These are phyloP conservation scores for Sebastes glaucus DNA, from an alignment of 2,797 vertebrate genomes.

Conservation along the genomic window DNA sequence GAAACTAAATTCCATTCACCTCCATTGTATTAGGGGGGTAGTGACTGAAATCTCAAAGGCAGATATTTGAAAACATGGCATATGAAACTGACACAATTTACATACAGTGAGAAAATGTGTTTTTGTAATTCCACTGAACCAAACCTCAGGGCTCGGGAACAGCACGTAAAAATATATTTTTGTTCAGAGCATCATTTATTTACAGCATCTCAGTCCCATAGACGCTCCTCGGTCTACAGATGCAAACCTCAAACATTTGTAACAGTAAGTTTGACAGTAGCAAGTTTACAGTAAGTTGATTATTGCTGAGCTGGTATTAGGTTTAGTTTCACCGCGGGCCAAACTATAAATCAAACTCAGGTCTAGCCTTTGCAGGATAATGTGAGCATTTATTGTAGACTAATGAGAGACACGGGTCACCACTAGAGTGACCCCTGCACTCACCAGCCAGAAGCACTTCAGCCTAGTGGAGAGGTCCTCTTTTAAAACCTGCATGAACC, in stretches of 20 bases:
- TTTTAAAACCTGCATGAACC: conserved; percentile 38
- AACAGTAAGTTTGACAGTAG: conserved; percentile 50
- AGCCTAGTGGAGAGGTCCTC: conserved; percentile 17
- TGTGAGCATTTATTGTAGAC: conserved; percentile 70
- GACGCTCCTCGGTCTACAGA: conserved; percentile 29
- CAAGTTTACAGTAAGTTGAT: conserved; percentile 73
- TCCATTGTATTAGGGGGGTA: background rate
- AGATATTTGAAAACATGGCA: background rate
- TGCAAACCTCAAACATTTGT: conserved; percentile 54
- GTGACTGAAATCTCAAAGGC: background rate
- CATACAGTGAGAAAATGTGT: background rate
- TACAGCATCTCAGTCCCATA: conserved; percentile 16
- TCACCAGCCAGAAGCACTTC: conserved; percentile 26
- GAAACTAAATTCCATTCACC: background rate
- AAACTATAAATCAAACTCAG: conserved; percentile 70
- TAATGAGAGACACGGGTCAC: conserved; percentile 73
- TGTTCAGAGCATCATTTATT: conserved; percentile 43
- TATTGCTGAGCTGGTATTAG: conserved; percentile 75
- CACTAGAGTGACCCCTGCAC: conserved; percentile 25
- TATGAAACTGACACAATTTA: background rate
- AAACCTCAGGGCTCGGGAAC: background rate
- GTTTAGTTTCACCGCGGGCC: conserved; percentile 61
- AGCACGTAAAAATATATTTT: conserved; percentile 21
- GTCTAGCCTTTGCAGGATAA: conserved; percentile 61
- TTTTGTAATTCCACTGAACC: conserved; percentile 15